Percentiles rank a stretch among this genome's conserved stretches.
Evolutionary conservation across 1,140 invertebrate genomes (phyloP).

Genomic region (Cydia fagiglandana): DNA sequence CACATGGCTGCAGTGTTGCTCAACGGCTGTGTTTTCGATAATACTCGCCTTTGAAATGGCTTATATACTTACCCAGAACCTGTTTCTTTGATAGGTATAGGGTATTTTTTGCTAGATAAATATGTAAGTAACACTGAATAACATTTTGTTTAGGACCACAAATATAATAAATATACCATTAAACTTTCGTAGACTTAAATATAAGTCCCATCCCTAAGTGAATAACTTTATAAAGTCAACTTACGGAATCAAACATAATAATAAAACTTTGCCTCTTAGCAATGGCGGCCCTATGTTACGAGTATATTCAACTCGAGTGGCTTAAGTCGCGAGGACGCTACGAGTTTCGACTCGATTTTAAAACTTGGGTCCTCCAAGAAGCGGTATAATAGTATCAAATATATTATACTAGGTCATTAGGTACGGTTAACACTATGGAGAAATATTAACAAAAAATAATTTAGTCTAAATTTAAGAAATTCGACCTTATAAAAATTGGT

Average conservation of each 20-base stretch:
- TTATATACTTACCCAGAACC: neutral
- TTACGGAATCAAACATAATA: constrained; percentile 30
- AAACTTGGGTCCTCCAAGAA: neutral
- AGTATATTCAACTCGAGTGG: neutral
- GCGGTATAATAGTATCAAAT: neutral
- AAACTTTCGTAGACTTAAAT: neutral
- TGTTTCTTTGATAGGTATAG: neutral
- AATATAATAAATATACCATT: too few relatives aligned
- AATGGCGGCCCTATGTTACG: neutral
- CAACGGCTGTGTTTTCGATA: constrained; percentile 15
- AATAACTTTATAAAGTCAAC: constrained; percentile 17
- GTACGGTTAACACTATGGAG: too few relatives aligned
- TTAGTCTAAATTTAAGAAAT: too few relatives aligned
- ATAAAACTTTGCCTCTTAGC: constrained; percentile 8
- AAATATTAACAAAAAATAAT: too few relatives aligned
- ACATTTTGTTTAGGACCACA: too few relatives aligned
- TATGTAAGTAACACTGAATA: too few relatives aligned
- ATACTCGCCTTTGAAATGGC: neutral
- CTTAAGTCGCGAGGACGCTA: neutral
- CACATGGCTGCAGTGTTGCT: constrained; percentile 12
- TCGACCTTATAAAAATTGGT: too few relatives aligned
- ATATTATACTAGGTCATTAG: too few relatives aligned
- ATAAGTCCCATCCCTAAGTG: neutral
- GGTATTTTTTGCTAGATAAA: neutral
- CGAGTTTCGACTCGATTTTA: neutral